Base-by-base conservation (phyloP, 2,888 invertebrate genomes). In the Agrenia bidenticulata region DNA sequence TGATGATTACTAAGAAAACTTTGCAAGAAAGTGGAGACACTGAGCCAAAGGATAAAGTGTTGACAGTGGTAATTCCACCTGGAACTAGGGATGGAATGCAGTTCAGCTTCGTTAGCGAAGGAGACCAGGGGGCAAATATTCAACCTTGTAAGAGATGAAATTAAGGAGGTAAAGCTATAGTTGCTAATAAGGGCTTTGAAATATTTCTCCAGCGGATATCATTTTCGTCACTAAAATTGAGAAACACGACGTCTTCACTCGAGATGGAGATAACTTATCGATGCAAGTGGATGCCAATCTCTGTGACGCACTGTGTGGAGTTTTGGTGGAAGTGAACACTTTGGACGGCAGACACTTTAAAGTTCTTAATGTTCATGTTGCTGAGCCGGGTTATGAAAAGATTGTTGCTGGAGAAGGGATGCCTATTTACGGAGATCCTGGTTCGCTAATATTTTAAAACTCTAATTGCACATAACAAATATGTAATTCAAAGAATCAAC, bases 21-120 rank as follows among this genome's bases (percentile, higher is more conserved):
- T 86, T 88, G 76, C 82, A 84, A 0, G 87, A 87, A 64, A 85
- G 85, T 51, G 82, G 86, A 77, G 83, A 82, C 49, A 83, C 88
- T 2, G 87, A 87, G 77, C 80, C 87, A 2, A 79, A 81, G 53
- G 90, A 91, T 78, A 90, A 89, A 78, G 87, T 89, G 1, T 80
- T 92, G 1, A 87, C 86, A 9, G 85, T 92, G 62, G 86, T 87
- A 0, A 87, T 92, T 58, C 86, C 86, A 70, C 88, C 89, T 0
- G 92, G 92, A 0, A 85, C 89, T 59, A 85, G 86, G 61, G 82
- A 86, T 0, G 88, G 88, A 13, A 89, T 90, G 0, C 86, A 87
- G 77, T 86, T 89, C 55, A 81, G 83, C 68, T 92, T 91, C 78
- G 86, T 86, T 41, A 88, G 89, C 77, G 89, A 89, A 80, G 92